Evolutionary conservation across 2,797 vertebrate genomes (phyloP), one percentile per base, ranked within the genome.

Genomic region (Poeciliopsis infans): DNA sequence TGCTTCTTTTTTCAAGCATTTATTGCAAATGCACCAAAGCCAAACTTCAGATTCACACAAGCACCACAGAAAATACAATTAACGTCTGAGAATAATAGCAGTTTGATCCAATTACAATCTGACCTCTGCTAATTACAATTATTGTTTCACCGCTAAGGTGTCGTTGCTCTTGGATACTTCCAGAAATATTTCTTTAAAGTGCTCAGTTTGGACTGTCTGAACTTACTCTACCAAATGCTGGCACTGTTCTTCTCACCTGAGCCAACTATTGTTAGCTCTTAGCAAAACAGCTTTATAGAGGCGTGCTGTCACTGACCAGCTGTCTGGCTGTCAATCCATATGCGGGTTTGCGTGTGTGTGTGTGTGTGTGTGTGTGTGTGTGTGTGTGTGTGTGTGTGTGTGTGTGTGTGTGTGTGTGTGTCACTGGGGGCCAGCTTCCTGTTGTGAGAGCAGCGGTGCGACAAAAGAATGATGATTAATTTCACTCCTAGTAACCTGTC

Each of bases 381-480:
- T 72, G 68, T 78, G 79, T 79, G 80, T 83, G n/a, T n/a, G n/a
- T n/a, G n/a, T n/a, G n/a, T n/a, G n/a, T n/a, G n/a, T n/a, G n/a
- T n/a, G n/a, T n/a, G n/a, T n/a, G n/a, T n/a, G n/a, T n/a, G 36
- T 43, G 28, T 66, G 74, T 72, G 68, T 78, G 79, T 79, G 80
- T 83, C 88, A 90, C 88, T 86, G 87, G 88, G 88, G 93, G 90
- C 89, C 57, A 15, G 83, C 84, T 74, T 93, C 92, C 89, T 93
- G 90, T 92, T 90, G 89, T 84, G 90, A 92, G 86, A 93, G 93
- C 92, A 94, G 88, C 77, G 83, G 91, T 88, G 93, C 89, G 86
- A 92, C 88, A 92, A 94, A 91, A 91, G 91, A 93, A 94, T 90
- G 89, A 95, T 95, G 95, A 95, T 95, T 96, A 94, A 96, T 95